Evolutionary conservation across 2,888 invertebrate species (phyloP), one percentile per base, ranked within the genome.

Genomic region (Lithodes maja): DNA sequence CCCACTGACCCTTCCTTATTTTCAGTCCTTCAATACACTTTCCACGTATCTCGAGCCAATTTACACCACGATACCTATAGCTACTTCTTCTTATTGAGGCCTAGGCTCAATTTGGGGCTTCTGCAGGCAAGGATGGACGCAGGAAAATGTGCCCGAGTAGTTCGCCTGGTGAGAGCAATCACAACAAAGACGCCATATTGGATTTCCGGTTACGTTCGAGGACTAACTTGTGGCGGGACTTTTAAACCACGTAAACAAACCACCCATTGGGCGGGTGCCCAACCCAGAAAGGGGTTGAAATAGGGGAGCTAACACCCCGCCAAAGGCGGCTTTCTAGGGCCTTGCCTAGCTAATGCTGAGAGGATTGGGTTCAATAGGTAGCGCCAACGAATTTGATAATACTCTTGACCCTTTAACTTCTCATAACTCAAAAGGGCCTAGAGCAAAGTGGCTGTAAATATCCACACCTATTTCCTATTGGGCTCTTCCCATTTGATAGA

Each of bases 141-240:
- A 9, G 17, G 79, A 69, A 69, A 69, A 79, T 17, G 55, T 50
- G 79, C 49, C 68, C 69, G 52, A 79, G 79, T 53, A 79, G 17
- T 71, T 86, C 81, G 55, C 68, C 86, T 86, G 75, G 81, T 82
- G 68, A 74, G 87, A 84, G 80, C 85, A 88, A 88, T 88, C 88
- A 88, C 88, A 88, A 88, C 88, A 88, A 88, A 88, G 88, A 61
- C 88, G 88, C 88, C 88, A 88, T 88, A 75, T 88, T 88, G 88
- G 88, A 88, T 88, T 85, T 88, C 88, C 88, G 88, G 88, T 85
- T 68, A 85, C 74, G 52, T 54, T 80, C 55, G 77, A 84, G 80
- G 52, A 81, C 80, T 61, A 75, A 55, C 49, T 71, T 55, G 49
- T 55, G 87, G 83, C 87, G 87, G n/a, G 68, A 74, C 3, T 49